Evolutionary conservation across 1,140 invertebrate species (phyloP).

Genomic region (Bombus difficillimus): DNA sequence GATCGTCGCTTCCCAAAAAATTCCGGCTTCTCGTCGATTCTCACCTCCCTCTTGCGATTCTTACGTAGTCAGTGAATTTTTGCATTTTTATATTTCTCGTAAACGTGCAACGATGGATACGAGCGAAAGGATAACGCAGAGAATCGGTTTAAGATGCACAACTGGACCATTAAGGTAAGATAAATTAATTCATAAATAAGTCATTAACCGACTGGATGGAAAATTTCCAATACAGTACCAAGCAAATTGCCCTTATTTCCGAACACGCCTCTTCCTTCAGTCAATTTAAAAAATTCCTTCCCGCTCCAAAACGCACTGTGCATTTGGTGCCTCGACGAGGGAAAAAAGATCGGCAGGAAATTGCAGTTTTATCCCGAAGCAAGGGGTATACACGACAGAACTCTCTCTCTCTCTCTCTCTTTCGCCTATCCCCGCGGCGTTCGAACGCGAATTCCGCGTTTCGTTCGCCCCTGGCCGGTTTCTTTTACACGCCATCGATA

Average conservation of each 20-base stretch:
- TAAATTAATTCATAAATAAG: neutral
- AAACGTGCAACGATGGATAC: no score
- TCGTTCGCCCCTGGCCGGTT: neutral
- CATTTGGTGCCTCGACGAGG: neutral
- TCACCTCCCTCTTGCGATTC: no score
- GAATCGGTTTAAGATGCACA: no score
- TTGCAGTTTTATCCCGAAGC: neutral
- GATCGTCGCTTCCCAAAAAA: no score
- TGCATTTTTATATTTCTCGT: no score
- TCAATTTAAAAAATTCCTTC: neutral
- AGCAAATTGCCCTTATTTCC: neutral
- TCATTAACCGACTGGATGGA: neutral
- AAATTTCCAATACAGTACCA: neutral
- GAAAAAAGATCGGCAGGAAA: neutral
- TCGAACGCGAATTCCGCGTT: constrained; percentile 13
- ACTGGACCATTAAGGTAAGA: neutral
- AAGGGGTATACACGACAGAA: neutral
- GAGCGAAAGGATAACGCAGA: no score
- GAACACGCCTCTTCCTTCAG: neutral
- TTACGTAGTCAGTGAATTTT: no score
- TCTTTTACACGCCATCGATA: constrained; percentile 33
- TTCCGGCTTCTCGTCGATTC: no score
- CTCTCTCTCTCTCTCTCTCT: no score
- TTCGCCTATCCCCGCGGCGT: neutral
- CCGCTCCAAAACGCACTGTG: neutral